A percentile compares a stretch with the other conserved stretches of the same genome.
Evolutionary conservation across 2,888 invertebrate genomes (phyloP).

Genomic region (Biston stratarius): DNA sequence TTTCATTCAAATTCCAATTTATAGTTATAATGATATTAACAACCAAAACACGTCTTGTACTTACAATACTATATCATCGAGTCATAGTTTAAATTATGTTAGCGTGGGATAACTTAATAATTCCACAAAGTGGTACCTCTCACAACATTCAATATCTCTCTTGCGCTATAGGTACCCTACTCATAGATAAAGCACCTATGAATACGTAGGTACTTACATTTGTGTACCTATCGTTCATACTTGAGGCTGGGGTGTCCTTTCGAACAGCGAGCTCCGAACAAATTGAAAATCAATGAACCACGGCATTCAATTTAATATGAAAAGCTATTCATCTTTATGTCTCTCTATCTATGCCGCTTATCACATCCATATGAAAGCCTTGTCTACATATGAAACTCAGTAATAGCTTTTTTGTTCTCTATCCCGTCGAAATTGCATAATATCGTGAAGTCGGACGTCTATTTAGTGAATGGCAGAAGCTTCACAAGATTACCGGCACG

Average conservation of each 20-base stretch:
- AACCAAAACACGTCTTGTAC: conserved; percentile 22
- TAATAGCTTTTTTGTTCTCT: conserved; percentile 52
- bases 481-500: conserved; percentile 37
- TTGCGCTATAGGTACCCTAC: not conserved
- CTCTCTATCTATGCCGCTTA: conserved; percentile 41
- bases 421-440: conserved; percentile 37
- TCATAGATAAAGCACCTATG: conserved; percentile 24
- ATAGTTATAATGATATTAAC: conserved; percentile 34
- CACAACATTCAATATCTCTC: conserved; percentile 53
- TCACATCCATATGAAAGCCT: conserved; percentile 44
- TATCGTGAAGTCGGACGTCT: conserved; percentile 30
- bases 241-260: conserved; percentile 59
- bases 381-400: conserved; percentile 52
- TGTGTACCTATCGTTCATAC: conserved; percentile 50
- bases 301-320: conserved; percentile 77
- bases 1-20: conserved; percentile 43
- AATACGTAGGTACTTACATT: conserved; percentile 57
- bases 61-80: conserved; percentile 23
- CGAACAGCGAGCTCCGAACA: conserved; percentile 67
- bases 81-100: conserved; percentile 34
- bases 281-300: conserved; percentile 84
- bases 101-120: conserved; percentile 45
- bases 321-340: conserved; percentile 72
- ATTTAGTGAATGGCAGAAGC: conserved; percentile 33
- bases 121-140: conserved; percentile 52